Evolutionary conservation across 2,113 vertebrate species (phyloP).

Genomic region (Otus sunia): DNA sequence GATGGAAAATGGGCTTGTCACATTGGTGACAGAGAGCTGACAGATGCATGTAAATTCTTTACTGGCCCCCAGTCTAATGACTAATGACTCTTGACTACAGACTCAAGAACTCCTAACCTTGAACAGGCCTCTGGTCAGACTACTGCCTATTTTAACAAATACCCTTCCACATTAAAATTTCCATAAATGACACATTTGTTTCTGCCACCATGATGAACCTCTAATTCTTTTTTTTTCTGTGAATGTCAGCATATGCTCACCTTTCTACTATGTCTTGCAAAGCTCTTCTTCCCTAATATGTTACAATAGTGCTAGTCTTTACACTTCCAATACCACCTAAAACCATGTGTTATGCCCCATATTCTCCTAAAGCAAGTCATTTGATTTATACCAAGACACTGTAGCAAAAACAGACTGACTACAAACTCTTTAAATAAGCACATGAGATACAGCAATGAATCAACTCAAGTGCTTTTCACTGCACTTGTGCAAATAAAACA

Average conservation of each 20-base stretch:
- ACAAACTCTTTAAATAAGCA: neutral
- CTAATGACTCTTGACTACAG: neutral
- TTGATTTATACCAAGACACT: neutral
- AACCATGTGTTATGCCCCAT: neutral
- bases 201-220: neutral
- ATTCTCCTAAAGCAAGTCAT: neutral
- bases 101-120: neutral
- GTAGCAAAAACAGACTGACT: neutral
- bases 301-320: neutral
- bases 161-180: neutral
- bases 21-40: neutral
- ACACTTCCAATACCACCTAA: neutral
- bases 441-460: neutral
- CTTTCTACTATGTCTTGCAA: neutral
- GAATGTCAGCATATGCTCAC: neutral
- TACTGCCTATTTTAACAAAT: neutral
- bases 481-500: neutral
- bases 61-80: neutral
- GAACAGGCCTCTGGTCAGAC: neutral
- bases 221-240: neutral
- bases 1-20: neutral
- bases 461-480: neutral
- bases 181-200: neutral
- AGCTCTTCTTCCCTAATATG: neutral
- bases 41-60: neutral